Base-by-base conservation (phyloP, 2,113 vertebrate genomes). In the Stegastes partitus region DNA sequence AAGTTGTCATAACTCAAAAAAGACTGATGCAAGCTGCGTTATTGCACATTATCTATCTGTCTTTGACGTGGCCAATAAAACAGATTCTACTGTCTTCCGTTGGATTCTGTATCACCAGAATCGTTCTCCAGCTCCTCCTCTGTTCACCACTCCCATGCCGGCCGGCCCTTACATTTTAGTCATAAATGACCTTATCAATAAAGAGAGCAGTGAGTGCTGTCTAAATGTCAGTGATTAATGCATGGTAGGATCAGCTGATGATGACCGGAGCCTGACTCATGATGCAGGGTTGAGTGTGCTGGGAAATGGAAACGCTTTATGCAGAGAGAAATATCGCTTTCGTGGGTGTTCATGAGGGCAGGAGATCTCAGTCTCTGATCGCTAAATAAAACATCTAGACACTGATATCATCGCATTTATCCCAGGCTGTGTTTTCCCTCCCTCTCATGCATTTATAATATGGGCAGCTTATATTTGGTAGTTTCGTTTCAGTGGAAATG, bases 201-300 rank as follows among this genome's bases (percentile, higher is more conserved):
- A 42, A 42, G 3, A 68, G 49, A 62, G 11, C 14, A 34, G 54
- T 31, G 59, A 22, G 45, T 26, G 22, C 14, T 21, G 23, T 53
- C n/a, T 39, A 68, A 56, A 71, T 71, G 31, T 22, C 31, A 37
- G 34, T 47, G 81, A 72, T 68, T 42, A 63, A 63, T 47, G 37
- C 16, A 18, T 11, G 0, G 15, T 22, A 12, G 21, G 42, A 47
- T 81, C 62, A 73, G 62, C 57, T 68, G 64, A 61, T 8, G 28
- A 22, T 77, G 64, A 76, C 23, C 22, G 1, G 31, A 12, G 7
- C 44, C 18, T 56, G 67, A 76, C 39, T 79, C 71, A 62, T 37
- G 23, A 26, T 44, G 51, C 57, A 28, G 21, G 31, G 1, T 34
- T 21, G 28, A 63, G 26, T 37, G 42, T 51, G 21, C 37, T 61